A percentile compares a stretch with the other conserved stretches of the same genome.
phyloP scores from a whole-genome alignment of 2,888 invertebrate genomes.

The Erebia aethiops region DNA sequence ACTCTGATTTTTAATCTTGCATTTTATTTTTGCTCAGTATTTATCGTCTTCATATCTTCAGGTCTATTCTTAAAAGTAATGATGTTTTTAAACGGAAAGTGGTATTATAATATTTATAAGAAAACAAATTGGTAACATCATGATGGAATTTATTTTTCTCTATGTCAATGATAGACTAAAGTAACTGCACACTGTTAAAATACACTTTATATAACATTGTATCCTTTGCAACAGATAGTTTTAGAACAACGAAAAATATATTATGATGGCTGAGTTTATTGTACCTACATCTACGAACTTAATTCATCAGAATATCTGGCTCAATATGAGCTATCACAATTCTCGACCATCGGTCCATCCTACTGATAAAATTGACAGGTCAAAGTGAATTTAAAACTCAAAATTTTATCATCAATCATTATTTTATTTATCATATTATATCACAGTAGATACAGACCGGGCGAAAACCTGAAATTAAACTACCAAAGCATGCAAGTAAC shows the following conservation, averaged over 20 bases:
- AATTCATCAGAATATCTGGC: conserved; percentile 74
- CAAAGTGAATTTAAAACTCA: conserved; percentile 63
- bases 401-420: conserved; percentile 51
- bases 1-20: no score
- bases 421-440: conserved; percentile 61
- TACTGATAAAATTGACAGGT: conserved; percentile 66
- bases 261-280: conserved; percentile 69
- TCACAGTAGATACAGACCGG: conserved; percentile 81
- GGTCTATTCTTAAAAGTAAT: no score
- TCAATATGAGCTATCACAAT: conserved; percentile 81
- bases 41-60: no score
- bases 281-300: conserved; percentile 71
- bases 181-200: conserved; percentile 62
- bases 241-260: conserved; percentile 58
- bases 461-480: conserved; percentile 80
- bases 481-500: conserved; percentile 77
- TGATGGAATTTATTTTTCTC: conserved; percentile 78
- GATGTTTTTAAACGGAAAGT: no score
- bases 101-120: background rate
- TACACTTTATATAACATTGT: conserved; percentile 64
- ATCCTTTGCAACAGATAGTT: conserved; percentile 62
- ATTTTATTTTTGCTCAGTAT: no score
- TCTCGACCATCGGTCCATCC: conserved; percentile 71
- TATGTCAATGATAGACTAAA: conserved; percentile 72
- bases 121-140: conserved; percentile 58